Conservation (phyloP, 2,113 vertebrate genomes). For the Corythaeola cristata region DNA sequence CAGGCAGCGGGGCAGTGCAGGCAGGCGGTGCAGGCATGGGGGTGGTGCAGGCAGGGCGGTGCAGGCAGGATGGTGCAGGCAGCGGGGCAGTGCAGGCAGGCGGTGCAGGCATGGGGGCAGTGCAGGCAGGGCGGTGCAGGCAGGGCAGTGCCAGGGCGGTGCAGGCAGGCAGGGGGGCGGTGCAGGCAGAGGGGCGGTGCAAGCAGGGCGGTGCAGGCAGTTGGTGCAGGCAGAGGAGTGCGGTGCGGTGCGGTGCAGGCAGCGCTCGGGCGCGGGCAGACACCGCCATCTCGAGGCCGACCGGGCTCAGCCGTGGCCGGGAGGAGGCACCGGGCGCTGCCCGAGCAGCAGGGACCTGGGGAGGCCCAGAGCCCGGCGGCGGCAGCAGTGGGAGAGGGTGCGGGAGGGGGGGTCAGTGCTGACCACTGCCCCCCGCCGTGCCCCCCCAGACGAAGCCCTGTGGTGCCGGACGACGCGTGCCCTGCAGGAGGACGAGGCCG, state of each 20-base stretch:
- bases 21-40: background rate
- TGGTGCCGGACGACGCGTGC: constrained; percentile 86
- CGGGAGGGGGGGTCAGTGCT: background rate
- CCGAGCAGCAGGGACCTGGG: background rate
- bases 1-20: too few relatives aligned
- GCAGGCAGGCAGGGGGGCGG: background rate
- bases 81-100: too few relatives aligned
- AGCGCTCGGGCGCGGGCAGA: background rate
- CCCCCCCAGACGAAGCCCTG: constrained; percentile 78
- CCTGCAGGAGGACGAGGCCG: constrained; percentile 69
- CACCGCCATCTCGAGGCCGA: constrained; percentile 26
- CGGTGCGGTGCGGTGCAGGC: too few relatives aligned
- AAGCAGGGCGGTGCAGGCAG: too few relatives aligned
- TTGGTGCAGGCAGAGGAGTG: too few relatives aligned
- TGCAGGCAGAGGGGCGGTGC: too few relatives aligned
- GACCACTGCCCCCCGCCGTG: background rate
- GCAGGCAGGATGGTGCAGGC: background rate
- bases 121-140: too few relatives aligned
- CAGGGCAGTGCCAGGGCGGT: too few relatives aligned
- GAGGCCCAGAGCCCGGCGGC: background rate
- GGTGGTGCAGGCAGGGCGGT: too few relatives aligned
- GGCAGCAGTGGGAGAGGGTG: background rate
- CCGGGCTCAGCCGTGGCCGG: background rate
- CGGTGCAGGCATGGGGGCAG: too few relatives aligned
- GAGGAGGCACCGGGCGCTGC: background rate